A percentile compares a stretch with the other conserved stretches of the same genome.
These are phyloP conservation scores for Poeciliopsis retropinna DNA, from an alignment of 2,113 vertebrate species.

Conservation along the genomic window DNA sequence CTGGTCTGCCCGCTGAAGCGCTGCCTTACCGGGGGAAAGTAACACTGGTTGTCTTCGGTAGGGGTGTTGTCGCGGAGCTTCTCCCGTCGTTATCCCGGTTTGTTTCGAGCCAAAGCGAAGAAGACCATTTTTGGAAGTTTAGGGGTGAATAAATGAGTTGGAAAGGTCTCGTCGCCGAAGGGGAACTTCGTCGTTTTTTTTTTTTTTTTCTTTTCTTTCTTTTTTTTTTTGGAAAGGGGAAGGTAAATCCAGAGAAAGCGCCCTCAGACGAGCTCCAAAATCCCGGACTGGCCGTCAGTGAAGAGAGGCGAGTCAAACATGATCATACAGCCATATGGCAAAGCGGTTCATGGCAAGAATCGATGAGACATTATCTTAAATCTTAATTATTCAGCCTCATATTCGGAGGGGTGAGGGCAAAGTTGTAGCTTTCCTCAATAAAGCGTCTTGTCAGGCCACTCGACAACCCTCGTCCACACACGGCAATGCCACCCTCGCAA, in stretches of 20 bases:
- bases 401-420: constrained; percentile 2
- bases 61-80: constrained; percentile 64
- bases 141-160: background rate
- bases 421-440: constrained; percentile 41
- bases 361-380: background rate
- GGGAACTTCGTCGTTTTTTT: constrained; percentile 21
- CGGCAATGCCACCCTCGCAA: constrained; percentile 58
- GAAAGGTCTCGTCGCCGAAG: constrained; percentile 6
- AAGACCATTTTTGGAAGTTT: constrained; percentile 67
- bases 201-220: too few species aligned
- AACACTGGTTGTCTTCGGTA: constrained; percentile 49
- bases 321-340: constrained; percentile 27
- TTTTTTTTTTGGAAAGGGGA: background rate
- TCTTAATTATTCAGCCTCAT: constrained; percentile 15
- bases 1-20: constrained; percentile 31
- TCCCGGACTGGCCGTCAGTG: constrained; percentile 44
- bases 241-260: constrained; percentile 30
- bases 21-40: constrained; percentile 59
- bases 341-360: constrained; percentile 8
- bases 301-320: constrained; percentile 9
- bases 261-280: constrained; percentile 63
- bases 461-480: constrained; percentile 36
- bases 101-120: constrained; percentile 60
- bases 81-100: constrained; percentile 72
- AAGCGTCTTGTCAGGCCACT: constrained; percentile 38